Base-by-base conservation (phyloP, 2,113 vertebrate species). In the Callocephalon fimbriatum region DNA sequence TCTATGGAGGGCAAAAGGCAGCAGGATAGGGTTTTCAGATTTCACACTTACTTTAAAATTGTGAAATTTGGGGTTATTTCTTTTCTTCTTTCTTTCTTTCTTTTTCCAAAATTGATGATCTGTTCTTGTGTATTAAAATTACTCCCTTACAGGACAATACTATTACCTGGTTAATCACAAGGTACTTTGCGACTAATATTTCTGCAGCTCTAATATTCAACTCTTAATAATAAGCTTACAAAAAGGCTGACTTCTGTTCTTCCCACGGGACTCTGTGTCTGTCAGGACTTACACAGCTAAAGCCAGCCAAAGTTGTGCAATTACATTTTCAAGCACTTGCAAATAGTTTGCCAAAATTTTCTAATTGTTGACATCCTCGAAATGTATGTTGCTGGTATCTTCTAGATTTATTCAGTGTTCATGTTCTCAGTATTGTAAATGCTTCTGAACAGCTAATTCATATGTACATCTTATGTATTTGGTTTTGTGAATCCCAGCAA, bases 241-340 rank as follows among this genome's bases (percentile, higher is more conserved):
- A 88, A 92, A 92, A 92, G 29, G 11, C 67, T 54, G 62, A 61
- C 40, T 93, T 93, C 45, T 62, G 9, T 50, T 92, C 47, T 90
- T 88, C 73, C 92, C 59, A 48, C 50, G 61, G 75, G 75, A 84
- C 50, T 54, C 78, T 42, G 14, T 80, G 71, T 89, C 62, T 91
- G 42, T 91, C 54, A 93, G 78, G 63, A 88, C 25, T 81, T 81
- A 63, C 19, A 13, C 3, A 82, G 77, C 51, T 94, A 88, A 88
- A 91, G 61, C n/a, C 56, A 90, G 68, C 53, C 92, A 66, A 87
- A 73, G 37, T 93, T 97, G 84, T 86, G 67, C 94, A 96, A 94
- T 82, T 94, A 53, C 51, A 80, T 97, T 96, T 95, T 77, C 66
- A 91, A 80, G 72, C 9, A 4, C 68, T 94, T 84, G 54, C 53